These are phyloP conservation scores for Macrocentrus cingulum DNA, from an alignment of 1,140 invertebrate species.

Conservation along the genomic window DNA sequence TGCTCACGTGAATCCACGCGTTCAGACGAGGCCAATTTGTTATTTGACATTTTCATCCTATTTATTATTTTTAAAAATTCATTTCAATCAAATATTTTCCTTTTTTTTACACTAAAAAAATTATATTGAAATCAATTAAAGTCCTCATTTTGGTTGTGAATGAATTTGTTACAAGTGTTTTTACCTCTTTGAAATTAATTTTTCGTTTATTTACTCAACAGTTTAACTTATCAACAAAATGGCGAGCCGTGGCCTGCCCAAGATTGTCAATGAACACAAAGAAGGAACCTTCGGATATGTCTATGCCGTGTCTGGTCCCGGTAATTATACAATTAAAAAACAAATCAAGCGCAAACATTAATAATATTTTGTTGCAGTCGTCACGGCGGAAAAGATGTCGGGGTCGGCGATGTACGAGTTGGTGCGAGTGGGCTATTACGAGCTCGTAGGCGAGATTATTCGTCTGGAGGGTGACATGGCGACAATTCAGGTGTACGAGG, in stretches of 20 bases:
- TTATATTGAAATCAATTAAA: no score
- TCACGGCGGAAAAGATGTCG: constrained; percentile 98
- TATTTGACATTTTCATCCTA: constrained; percentile 4
- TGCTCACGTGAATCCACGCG: constrained; percentile 51
- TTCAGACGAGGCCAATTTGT: neutral
- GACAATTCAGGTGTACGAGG: constrained; percentile 99
- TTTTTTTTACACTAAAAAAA: no score
- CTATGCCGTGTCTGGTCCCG: constrained; percentile 89
- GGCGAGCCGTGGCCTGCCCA: constrained; percentile 62
- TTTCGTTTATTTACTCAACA: constrained; percentile 31
- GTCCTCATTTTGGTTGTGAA: no score
- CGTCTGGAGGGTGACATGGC: constrained; percentile 98
- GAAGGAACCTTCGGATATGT: constrained; percentile 93
- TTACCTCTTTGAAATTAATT: no score
- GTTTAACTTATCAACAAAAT: constrained; percentile 40
- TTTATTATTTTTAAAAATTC: neutral
- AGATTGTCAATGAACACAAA: constrained; percentile 80
- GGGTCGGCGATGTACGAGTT: constrained; percentile 99
- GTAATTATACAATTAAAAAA: constrained; percentile 15
- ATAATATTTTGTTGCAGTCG: constrained; percentile 80
- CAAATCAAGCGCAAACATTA: constrained; percentile 1
- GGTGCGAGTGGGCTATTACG: constrained; percentile 96
- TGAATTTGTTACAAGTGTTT: no score
- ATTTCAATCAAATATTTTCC: no score
- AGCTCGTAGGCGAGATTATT: constrained; percentile 99